Evolutionary conservation across 2,113 vertebrate genomes (phyloP), one percentile per base, ranked within the genome.

Genomic region (Dicaeum eximium): DNA sequence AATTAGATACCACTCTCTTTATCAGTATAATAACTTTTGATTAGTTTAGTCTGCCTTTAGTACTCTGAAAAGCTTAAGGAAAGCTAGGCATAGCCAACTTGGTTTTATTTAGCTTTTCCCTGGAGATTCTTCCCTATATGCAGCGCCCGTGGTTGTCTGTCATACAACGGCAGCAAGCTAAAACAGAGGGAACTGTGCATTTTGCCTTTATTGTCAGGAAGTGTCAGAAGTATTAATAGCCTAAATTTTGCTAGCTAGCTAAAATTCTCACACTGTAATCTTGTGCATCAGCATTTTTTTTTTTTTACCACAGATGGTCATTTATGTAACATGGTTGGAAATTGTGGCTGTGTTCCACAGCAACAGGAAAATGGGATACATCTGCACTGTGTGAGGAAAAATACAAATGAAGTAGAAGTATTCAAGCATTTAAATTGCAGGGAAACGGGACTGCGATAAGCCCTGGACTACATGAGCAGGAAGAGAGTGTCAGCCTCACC

Each of bases 331-430:
- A 71, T 88, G 93, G 73, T 66, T 97, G 94, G 88, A 87, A 96
- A 96, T 12, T 79, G 81, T 73, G 45, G 72, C 94, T 70, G 60
- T 75, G 87, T 96, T 97, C 96, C 95, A 90, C 88, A 87, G 97
- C 90, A 97, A 97, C 97, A 97, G 97, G 97, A 97, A 98, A 97
- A 96, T 96, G 96, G 96, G 92, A 97, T 96, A 95, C 97, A 96
- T 97, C 97, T 97, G 97, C 90, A 88, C 53, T 9, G 38, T 61
- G 62, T 78, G 75, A 80, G 85, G 87, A 81, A 95, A 96, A 96
- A 95, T 75, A 96, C 60, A 95, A 95, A 93, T 91, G 79, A 95
- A 94, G 50, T 71, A 92, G 86, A 91, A 97, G 88, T 75, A 71
- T 93, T 90, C 82, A 94, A 97, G 93, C 96, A 96, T 95, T 97